A percentile compares a stretch with the other conserved stretches of the same genome.
Evolutionary conservation across 1,140 invertebrate genomes (phyloP).

Genomic region (Homalodisca vitripennis): DNA sequence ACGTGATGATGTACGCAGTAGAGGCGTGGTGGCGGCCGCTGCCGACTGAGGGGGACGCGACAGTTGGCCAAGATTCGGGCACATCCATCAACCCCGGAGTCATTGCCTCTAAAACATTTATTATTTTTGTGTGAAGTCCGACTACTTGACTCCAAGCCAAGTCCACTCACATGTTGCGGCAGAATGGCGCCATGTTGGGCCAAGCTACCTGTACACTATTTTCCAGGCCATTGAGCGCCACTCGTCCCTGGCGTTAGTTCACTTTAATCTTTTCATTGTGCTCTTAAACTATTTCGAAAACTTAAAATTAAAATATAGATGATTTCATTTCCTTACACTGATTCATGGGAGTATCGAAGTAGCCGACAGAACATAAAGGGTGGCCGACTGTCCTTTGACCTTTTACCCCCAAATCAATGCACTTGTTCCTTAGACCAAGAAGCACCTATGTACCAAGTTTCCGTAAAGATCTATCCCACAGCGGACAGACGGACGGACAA

Average conservation of each 20-base stretch:
- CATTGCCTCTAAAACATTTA: conserved; percentile 23
- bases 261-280: conserved; percentile 4
- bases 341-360: too few species aligned
- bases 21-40: too few species aligned
- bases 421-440: too few species aligned
- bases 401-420: too few species aligned
- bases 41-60: neutral
- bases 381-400: too few species aligned
- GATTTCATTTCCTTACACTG: too few species aligned
- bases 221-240: neutral
- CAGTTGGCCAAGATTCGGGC: neutral
- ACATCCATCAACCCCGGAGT: conserved; percentile 6
- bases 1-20: too few species aligned
- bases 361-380: too few species aligned
- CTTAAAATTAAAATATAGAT: too few species aligned
- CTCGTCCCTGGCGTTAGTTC: conserved; percentile 3
- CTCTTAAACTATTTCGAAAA: neutral
- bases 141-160: neutral
- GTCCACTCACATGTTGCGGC: neutral
- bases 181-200: neutral
- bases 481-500: too few species aligned
- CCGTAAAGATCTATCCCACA: too few species aligned
- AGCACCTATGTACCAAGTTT: too few species aligned
- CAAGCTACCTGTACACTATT: neutral
- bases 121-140: conserved; percentile 14